Evolutionary conservation across 2,888 invertebrate genomes (phyloP), one percentile per base, ranked within the genome.

Genomic region (Auanema freiburgensis): DNA sequence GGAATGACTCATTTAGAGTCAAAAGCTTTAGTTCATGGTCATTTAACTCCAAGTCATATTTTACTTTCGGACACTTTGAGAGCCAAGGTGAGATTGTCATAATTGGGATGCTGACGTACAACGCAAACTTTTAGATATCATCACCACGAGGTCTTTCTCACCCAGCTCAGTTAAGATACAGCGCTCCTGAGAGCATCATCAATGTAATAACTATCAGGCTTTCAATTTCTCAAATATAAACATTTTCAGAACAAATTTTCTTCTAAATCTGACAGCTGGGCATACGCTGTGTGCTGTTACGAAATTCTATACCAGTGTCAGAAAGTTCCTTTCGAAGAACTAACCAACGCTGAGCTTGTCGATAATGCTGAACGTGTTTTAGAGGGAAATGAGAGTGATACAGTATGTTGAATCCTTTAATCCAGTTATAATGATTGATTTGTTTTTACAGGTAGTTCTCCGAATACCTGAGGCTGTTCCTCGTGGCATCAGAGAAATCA

Each of bases 221-320:
- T 25, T 24, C 23, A 53, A 16, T 24, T 5, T 24, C 25, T 51
- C 18, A 18, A 53, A 10, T 1, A 33, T n/a, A 24, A 33, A 33
- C 33, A 33, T 33, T 84, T 86, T 49, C 85, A 93, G 93, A 91
- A 90, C 64, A 90, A 90, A 85, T 92, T 92, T 85, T 91, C 90
- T 41, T 89, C 89, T 59, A 91, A 91, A 85, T 91, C 91, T 80
- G 93, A 93, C 84, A 91, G 92, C 0, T 93, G 92, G 92, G 89
- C 92, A n/a, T 93, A 91, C 85, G 92, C 90, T 0, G 91, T 92
- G 25, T 91, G 91, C 0, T 86, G 92, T 44, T 91, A 92, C 89
- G 93, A 93, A 86, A 89, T 93, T 69, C 87, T 92, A 78, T 90
- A 90, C n/a, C 87, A 90, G 62, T 91, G 91, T 75, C 87, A 91